Base-by-base conservation (phyloP, 2,888 invertebrate genomes). In the Nomada lathburiana region DNA sequence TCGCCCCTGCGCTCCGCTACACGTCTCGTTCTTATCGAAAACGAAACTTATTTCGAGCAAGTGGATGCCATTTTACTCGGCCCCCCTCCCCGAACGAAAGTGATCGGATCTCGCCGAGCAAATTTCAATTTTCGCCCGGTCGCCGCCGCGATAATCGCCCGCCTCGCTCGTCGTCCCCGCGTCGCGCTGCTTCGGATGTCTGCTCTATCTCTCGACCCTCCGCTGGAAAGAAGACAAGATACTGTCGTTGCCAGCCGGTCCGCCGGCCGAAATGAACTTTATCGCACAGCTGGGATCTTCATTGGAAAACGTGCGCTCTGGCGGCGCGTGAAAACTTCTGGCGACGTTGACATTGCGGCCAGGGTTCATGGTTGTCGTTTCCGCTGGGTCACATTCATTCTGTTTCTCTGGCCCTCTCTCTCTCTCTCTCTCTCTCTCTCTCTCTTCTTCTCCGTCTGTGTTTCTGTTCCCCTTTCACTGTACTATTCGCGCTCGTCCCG, bases 261-360 rank as follows among this genome's bases (percentile, higher is more conserved):
- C 82, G 80, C 81, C 81, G 72, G 82, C 82, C 86, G 86, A 88
- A 89, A 89, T 90, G 89, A 90, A 90, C 88, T 89, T 90, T 90
- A 90, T 90, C 90, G 81, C 90, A 71, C 90, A 89, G 88, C 89
- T 90, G 90, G 89, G 88, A 90, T 90, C 90, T 90, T 88, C 89
- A 88, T 90, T 88, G 88, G 89, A 80, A 87, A 88, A 87, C 88
- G 87, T 84, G 86, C 80, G 83, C 75, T 60, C 63, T 36, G 50
- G 29, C 79, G 70, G 76, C 81, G 88, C 82, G 85, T 83, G 80
- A 73, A 87, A 88, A 86, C 83, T 86, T 84, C 85, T 62, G 65
- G 65, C 75, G 60, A 71, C 78, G 68, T 76, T 79, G 80, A 83
- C 75, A 52, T 72, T 67, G 57, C 59, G 84, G 77, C 70, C 55